Evolutionary conservation across 2,797 vertebrate genomes (phyloP).

Genomic region (Squalus acanthias): DNA sequence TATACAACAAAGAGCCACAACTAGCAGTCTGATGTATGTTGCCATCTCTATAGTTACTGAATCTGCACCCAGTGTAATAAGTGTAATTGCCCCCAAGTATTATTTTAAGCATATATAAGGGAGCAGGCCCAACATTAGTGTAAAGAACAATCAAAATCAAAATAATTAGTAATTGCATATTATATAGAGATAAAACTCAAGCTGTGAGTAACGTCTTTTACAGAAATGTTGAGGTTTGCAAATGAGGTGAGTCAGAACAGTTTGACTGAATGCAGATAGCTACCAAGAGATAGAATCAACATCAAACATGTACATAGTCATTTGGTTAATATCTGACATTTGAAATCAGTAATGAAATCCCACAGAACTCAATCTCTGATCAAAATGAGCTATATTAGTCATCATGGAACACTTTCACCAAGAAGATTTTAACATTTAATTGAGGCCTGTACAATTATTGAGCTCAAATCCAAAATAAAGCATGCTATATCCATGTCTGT

Average conservation of each 20-base stretch:
- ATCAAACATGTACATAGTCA: conserved; percentile 1
- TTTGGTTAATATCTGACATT: conserved; percentile 28
- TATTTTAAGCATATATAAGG: not conserved
- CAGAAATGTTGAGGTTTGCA: conserved; percentile 25
- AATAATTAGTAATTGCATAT: conserved; percentile 25
- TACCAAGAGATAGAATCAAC: not conserved
- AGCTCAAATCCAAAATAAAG: conserved; percentile 7
- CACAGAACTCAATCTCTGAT: conserved; percentile 22
- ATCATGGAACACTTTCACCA: conserved; percentile 28
- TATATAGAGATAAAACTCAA: not conserved
- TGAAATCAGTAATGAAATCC: conserved; percentile 16
- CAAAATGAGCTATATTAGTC: not conserved
- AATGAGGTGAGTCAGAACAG: conserved; percentile 20
- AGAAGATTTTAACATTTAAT: conserved; percentile 29
- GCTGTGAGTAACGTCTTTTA: not conserved
- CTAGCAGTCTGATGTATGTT: not conserved
- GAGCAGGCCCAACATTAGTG: not conserved
- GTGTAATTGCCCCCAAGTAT: not conserved
- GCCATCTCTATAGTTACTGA: not conserved
- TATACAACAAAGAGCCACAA: too few species aligned
- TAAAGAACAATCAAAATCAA: not conserved
- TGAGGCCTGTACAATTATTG: not conserved
- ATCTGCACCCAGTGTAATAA: not conserved
- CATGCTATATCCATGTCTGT: not conserved
- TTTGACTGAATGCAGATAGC: not conserved